Evolutionary conservation across 1,140 invertebrate genomes (phyloP).

Genomic region (Sinella curviseta): DNA sequence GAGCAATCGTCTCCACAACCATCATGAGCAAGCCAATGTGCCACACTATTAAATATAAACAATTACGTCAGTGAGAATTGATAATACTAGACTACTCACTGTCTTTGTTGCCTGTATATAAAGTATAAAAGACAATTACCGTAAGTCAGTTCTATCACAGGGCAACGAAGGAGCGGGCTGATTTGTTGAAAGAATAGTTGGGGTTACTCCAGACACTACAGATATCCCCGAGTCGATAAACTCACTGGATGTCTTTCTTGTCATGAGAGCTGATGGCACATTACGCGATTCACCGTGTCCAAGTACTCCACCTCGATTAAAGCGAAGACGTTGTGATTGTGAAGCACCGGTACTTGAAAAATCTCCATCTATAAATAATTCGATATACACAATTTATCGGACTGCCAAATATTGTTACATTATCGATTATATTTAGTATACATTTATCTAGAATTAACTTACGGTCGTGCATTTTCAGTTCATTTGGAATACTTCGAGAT

Average conservation of each 20-base stretch:
- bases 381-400: neutral
- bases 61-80: too few relatives aligned
- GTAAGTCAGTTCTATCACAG: conserved; percentile 27
- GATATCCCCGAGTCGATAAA: conserved; percentile 79
- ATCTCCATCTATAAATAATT: neutral
- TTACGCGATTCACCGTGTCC: conserved; percentile 19
- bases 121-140: neutral
- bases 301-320: neutral
- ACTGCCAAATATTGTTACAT: too few relatives aligned
- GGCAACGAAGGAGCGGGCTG: conserved; percentile 6
- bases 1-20: conserved; percentile 17
- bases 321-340: neutral
- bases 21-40: conserved; percentile 34
- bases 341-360: neutral
- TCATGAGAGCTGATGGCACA: conserved; percentile 21
- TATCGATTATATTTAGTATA: too few relatives aligned
- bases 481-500: conserved; percentile 53
- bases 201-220: conserved; percentile 67
- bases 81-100: too few relatives aligned
- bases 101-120: neutral
- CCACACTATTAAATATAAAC: conserved; percentile 31
- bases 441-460: neutral
- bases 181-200: conserved; percentile 50
- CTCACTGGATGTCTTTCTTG: conserved; percentile 67
- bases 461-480: conserved; percentile 21